Evolutionary conservation across 2,888 invertebrate genomes (phyloP).

Genomic region (Mamestra brassicae): DNA sequence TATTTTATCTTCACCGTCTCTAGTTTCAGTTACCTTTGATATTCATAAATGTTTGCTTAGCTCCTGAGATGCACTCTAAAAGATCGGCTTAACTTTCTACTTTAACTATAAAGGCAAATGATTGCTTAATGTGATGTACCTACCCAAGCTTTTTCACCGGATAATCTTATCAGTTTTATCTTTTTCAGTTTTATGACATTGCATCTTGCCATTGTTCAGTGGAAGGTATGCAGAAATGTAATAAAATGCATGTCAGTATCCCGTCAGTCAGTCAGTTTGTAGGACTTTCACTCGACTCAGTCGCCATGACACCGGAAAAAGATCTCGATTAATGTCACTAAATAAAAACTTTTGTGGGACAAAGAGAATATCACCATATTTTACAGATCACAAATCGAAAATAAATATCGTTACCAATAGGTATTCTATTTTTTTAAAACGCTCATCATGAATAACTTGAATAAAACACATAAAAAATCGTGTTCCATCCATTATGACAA

Average conservation of each 20-base stretch:
- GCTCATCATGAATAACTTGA: no score
- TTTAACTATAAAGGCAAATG: conserved; percentile 35
- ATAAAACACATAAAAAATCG: no score
- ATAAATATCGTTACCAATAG: no score
- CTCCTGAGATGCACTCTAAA: conserved; percentile 40
- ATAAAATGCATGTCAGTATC: no score
- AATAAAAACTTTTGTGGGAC: background rate
- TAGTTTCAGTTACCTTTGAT: conserved; percentile 40
- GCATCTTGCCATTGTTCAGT: background rate
- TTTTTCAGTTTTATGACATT: background rate
- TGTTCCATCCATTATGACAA: no score
- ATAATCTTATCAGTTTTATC: background rate
- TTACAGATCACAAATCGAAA: no score
- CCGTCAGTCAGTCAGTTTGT: no score
- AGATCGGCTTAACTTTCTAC: conserved; percentile 40
- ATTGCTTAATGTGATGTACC: conserved; percentile 18
- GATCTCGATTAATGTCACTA: background rate
- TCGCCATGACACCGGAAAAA: background rate
- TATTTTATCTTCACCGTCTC: conserved; percentile 9
- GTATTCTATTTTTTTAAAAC: no score
- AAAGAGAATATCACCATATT: no score
- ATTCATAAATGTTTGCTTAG: conserved; percentile 49
- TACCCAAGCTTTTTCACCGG: background rate
- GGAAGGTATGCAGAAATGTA: no score
- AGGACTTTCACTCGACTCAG: no score